Evolutionary conservation across 2,113 vertebrate species (phyloP).

Genomic region (Rynchops niger): DNA sequence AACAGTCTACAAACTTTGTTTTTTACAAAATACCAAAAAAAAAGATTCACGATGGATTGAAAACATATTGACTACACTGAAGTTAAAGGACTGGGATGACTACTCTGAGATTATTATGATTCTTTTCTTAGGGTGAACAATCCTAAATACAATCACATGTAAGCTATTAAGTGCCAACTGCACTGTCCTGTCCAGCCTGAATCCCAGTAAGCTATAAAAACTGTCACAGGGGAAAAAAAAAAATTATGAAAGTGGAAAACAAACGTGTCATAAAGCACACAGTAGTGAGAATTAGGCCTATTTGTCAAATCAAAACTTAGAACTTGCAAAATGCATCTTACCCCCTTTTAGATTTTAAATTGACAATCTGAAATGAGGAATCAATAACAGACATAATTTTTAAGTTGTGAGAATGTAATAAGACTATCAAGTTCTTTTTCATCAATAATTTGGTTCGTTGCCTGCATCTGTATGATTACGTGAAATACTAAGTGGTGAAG

Average conservation of each 20-base stretch:
- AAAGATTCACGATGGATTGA: background rate
- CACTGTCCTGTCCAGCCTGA: background rate
- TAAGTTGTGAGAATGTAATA: background rate
- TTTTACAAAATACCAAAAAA: background rate
- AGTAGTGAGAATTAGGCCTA: background rate
- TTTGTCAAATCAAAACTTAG: background rate
- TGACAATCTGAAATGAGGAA: background rate
- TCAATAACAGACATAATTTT: background rate
- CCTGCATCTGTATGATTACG: background rate
- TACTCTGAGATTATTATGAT: background rate
- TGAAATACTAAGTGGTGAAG: background rate
- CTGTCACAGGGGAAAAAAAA: background rate
- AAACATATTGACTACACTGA: background rate
- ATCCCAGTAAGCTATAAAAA: background rate
- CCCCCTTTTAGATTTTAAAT: background rate
- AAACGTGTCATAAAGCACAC: background rate
- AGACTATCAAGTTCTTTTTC: background rate
- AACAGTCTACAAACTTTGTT: background rate
- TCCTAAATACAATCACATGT: background rate
- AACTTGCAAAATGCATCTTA: background rate
- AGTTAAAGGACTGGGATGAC: background rate
- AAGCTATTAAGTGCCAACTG: background rate
- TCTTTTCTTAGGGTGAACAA: background rate
- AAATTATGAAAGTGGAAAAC: background rate
- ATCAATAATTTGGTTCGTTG: background rate